These are phyloP conservation scores for Aphyosemion australe DNA, from an alignment of 2,113 vertebrate genomes.

Conservation along the genomic window DNA sequence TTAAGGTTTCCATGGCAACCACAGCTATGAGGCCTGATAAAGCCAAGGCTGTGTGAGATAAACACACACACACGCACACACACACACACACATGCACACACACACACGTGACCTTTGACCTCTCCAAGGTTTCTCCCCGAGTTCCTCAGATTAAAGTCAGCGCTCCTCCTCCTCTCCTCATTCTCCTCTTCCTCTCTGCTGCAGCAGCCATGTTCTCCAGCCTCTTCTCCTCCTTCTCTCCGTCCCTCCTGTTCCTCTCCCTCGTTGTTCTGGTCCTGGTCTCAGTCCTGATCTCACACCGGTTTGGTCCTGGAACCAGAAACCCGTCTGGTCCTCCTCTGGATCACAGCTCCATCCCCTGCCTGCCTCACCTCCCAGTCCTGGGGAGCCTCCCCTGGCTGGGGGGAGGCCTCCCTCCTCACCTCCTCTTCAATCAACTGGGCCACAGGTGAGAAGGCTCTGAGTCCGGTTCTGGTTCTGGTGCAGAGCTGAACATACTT, in stretches of 20 bases:
- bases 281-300: neutral
- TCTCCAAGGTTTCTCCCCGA: conserved; percentile 28
- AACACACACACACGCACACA: conserved; percentile 18
- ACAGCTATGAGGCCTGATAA: conserved; percentile 31
- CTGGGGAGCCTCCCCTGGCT: conserved; percentile 80
- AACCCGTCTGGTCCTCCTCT: neutral
- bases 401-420: conserved; percentile 54
- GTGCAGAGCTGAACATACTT: no score
- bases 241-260: neutral
- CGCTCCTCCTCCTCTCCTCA: neutral
- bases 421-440: conserved; percentile 73
- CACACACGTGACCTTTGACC: conserved; percentile 29
- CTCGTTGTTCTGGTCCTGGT: neutral
- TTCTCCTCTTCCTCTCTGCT: conserved; percentile 3
- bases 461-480: no score
- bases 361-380: conserved; percentile 70
- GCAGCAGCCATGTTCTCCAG: conserved; percentile 33
- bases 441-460: conserved; percentile 35
- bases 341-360: conserved; percentile 43
- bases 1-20: conserved; percentile 16
- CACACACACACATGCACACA: neutral
- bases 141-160: conserved; percentile 27
- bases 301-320: no score
- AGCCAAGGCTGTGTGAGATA: conserved; percentile 31
- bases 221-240: conserved; percentile 26